A percentile compares a stretch with the other conserved stretches of the same genome.
These are phyloP conservation scores for Didymodactylos carnosus DNA, from an alignment of 2,888 invertebrate species.

Conservation along the genomic window DNA sequence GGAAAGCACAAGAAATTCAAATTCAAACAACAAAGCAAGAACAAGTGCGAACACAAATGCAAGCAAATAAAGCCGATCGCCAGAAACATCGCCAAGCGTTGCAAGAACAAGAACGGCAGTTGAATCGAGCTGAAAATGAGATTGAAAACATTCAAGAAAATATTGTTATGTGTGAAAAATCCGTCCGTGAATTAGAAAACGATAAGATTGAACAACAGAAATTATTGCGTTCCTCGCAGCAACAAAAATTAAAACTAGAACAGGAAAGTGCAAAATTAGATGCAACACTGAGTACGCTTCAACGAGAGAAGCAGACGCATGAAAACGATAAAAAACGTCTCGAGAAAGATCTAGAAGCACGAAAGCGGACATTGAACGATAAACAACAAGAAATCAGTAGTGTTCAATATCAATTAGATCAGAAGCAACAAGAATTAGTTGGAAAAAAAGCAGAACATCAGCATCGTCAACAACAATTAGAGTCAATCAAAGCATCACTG, in stretches of 20 bases:
- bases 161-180: background rate
- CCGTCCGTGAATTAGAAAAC: background rate
- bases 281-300: background rate
- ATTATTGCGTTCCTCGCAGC: background rate
- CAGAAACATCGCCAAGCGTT: background rate
- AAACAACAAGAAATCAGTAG: background rate
- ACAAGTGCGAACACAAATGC: too few relatives aligned
- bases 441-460: background rate
- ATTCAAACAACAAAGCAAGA: too few relatives aligned
- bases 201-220: background rate
- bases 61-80: too few relatives aligned
- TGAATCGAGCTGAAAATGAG: background rate
- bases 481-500: background rate
- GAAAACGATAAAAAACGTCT: background rate
- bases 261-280: background rate
- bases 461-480: background rate
- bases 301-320: background rate
- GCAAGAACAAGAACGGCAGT: background rate
- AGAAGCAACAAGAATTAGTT: background rate
- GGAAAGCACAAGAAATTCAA: too few relatives aligned
- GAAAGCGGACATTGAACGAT: background rate
- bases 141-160: background rate
- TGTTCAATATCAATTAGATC: background rate
- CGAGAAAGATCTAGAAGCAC: background rate
- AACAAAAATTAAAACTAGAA: background rate